Evolutionary conservation across 2,113 vertebrate genomes (phyloP), one percentile per base, ranked within the genome.

Genomic region (Hymenochirus boettgeri): DNA sequence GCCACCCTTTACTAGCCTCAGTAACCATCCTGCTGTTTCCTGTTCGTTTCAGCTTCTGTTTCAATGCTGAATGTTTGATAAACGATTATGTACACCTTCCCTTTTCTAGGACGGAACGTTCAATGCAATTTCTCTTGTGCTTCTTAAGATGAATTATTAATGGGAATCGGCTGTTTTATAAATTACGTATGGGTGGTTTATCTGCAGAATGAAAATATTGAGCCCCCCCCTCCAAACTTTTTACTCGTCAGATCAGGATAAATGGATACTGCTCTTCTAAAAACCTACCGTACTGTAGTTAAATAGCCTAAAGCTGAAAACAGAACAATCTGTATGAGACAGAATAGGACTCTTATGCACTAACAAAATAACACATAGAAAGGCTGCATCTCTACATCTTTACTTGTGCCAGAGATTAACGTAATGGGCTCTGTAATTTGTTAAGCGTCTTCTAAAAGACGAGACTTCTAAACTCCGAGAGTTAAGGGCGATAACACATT

Each of bases 131-230:
- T 58, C 31, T 60, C 27, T 57, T 62, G 58, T 50, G 70, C 62
- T 65, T 17, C 57, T 37, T 39, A 42, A 45, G 10, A 27, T 61
- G 61, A 54, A 72, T 62, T 70, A 74, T 74, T 72, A 63, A 72
- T 72, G 70, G 23, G 21, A 23, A 21, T 37, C 42, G 57, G 54
- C 50, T 58, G 17, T 42, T 22, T 24, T 47, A 47, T 47, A 67
- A 66, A n/a, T n/a, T n/a, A n/a, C n/a, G n/a, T n/a, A n/a, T n/a
- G n/a, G n/a, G n/a, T n/a, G n/a, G n/a, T n/a, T n/a, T n/a, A n/a
- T n/a, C n/a, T n/a, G n/a, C n/a, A n/a, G n/a, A n/a, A n/a, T n/a
- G n/a, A n/a, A n/a, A n/a, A n/a, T n/a, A n/a, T n/a, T n/a, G n/a
- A n/a, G n/a, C n/a, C n/a, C n/a, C n/a, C n/a, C n/a, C n/a, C n/a